These are phyloP conservation scores for Centropus unirufus DNA, from an alignment of 2,113 vertebrate genomes.

Conservation along the genomic window DNA sequence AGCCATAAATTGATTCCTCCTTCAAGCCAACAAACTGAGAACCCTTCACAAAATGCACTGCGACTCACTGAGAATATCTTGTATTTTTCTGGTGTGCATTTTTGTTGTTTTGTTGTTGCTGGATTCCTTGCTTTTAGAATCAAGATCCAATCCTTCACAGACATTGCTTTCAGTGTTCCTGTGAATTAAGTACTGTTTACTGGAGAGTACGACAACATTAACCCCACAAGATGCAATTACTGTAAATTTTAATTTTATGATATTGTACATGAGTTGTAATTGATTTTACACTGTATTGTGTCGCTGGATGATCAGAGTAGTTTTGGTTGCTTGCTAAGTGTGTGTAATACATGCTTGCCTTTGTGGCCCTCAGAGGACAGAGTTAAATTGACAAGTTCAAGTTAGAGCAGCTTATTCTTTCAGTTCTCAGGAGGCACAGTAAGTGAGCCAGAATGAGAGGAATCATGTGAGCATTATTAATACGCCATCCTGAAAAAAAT, in stretches of 20 bases:
- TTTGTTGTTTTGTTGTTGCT: rapidly evolving
- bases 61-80: neutral
- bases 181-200: neutral
- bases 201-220: neutral
- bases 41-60: neutral
- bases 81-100: neutral
- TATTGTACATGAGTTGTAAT: neutral
- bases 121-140: neutral
- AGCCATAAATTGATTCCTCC: neutral
- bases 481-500: neutral
- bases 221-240: neutral
- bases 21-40: neutral
- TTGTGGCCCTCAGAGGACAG: neutral
- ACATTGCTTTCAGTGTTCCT: neutral
- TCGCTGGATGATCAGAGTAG: neutral
- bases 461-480: neutral
- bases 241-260: neutral
- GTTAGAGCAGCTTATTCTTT: neutral
- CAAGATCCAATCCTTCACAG: neutral
- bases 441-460: neutral
- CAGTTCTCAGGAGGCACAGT: neutral
- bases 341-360: neutral
- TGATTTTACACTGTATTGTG: neutral
- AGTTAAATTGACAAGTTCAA: neutral
- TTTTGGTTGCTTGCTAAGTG: neutral